Evolutionary conservation across 2,888 invertebrate species (phyloP).

Genomic region (Dryobota labecula): DNA sequence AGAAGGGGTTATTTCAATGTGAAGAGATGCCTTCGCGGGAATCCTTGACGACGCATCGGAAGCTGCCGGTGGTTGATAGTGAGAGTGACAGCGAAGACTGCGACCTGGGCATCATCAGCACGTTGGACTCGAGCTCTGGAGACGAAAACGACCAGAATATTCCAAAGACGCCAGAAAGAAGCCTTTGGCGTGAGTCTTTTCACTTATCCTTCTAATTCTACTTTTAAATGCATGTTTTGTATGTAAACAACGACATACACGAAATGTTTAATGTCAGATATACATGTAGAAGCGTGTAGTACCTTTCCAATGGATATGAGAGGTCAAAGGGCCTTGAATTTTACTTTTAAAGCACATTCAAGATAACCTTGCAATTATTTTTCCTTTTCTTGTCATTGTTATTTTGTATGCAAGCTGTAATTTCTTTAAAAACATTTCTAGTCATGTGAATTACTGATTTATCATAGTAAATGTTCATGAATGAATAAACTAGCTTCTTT

Average conservation of each 20-base stretch:
- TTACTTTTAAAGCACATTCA: conserved; percentile 11
- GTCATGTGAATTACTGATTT: background rate
- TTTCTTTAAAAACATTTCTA: background rate
- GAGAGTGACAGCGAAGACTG: conserved; percentile 89
- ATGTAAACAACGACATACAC: conserved; percentile 13
- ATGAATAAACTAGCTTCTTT: background rate
- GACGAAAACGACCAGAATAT: conserved; percentile 83
- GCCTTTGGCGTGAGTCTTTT: conserved; percentile 81
- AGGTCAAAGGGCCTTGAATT: conserved; percentile 33
- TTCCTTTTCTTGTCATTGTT: conserved; percentile 34
- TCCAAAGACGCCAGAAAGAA: conserved; percentile 82
- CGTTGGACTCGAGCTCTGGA: conserved; percentile 88
- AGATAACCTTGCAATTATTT: conserved; percentile 49
- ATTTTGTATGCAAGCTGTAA: conserved; percentile 40
- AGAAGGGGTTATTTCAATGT: conserved; percentile 91
- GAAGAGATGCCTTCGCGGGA: conserved; percentile 75
- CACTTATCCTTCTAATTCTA: background rate
- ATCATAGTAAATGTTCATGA: background rate
- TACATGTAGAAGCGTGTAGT: background rate
- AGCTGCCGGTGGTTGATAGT: conserved; percentile 85
- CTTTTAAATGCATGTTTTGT: background rate
- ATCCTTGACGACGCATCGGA: conserved; percentile 84
- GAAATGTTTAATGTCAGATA: background rate
- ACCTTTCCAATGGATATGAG: conserved; percentile 22
- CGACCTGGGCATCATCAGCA: conserved; percentile 91